Conservation (phyloP, 2,888 invertebrate species). For the Sycophila texana region DNA sequence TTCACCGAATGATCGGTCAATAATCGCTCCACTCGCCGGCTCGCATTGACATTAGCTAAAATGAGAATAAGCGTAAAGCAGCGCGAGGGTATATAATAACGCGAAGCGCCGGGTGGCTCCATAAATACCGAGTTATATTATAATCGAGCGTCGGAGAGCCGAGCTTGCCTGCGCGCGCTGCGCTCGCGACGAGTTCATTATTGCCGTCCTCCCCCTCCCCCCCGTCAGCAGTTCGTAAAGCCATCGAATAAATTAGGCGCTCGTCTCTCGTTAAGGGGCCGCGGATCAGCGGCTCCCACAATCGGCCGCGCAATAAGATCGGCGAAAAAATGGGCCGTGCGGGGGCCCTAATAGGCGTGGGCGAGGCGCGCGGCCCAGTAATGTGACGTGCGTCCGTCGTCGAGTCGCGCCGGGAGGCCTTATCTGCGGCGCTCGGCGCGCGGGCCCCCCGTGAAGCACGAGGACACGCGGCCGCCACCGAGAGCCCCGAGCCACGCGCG, state of each 20-base stretch:
- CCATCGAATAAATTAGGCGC: slow-evolving; percentile 66
- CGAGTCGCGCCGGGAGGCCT: slow-evolving; percentile 73
- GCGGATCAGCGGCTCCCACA: slow-evolving; percentile 3
- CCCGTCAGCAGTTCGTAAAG: slow-evolving; percentile 74
- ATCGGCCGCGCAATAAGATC: slow-evolving; percentile 22
- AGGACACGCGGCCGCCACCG: slow-evolving; percentile 69
- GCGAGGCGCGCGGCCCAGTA: slow-evolving; percentile 56
- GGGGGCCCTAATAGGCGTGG: slow-evolving; percentile 17
- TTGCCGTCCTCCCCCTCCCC: slow-evolving; percentile 66
- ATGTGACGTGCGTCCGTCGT: slow-evolving; percentile 75
- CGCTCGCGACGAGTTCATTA: slow-evolving; percentile 68
- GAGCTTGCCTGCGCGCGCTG: background rate
- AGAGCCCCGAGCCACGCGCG: background rate
- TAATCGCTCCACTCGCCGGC: background rate
- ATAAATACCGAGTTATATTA: slow-evolving; percentile 32
- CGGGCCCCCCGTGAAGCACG: slow-evolving; percentile 72
- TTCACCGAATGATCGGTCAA: background rate
- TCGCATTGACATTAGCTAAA: slow-evolving; percentile 68
- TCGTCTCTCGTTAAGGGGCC: background rate
- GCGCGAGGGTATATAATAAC: slow-evolving; percentile 70
- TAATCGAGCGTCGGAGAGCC: slow-evolving; percentile 1
- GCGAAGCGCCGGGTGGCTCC: slow-evolving; percentile 56
- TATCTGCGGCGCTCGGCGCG: slow-evolving; percentile 65
- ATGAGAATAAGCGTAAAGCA: slow-evolving; percentile 73
- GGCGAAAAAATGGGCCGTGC: slow-evolving; percentile 28